phyloP scores from a whole-genome alignment of 1,140 invertebrate species.

The Rhynchophorus ferrugineus region DNA sequence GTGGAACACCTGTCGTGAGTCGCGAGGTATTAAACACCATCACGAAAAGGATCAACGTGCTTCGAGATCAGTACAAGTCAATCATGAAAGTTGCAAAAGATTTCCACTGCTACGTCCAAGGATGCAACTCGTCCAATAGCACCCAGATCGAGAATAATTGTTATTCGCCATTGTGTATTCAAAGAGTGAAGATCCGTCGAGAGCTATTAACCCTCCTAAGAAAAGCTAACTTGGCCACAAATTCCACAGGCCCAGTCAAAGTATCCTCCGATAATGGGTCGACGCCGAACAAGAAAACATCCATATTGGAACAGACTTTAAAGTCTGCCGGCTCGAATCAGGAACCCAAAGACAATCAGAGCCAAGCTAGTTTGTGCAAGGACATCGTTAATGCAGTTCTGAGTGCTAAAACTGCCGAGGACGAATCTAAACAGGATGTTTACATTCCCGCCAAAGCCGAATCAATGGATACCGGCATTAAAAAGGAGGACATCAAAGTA shows the following conservation, averaged over 20 bases:
- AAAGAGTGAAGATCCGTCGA: conserved; percentile 58
- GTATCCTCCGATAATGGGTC: not conserved
- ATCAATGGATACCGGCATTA: conserved; percentile 3
- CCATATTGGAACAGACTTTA: conserved; percentile 46
- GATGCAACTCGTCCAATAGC: conserved; percentile 56
- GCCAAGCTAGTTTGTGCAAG: conserved; percentile 43
- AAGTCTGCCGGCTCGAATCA: conserved; percentile 33
- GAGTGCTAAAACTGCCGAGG: conserved; percentile 47
- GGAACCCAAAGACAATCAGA: conserved; percentile 10
- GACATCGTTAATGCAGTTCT: conserved; percentile 53
- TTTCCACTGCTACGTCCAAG: conserved; percentile 60
- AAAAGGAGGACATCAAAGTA: conserved; percentile 37
- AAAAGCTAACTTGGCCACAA: conserved; percentile 46
- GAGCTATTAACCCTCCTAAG: conserved; percentile 58
- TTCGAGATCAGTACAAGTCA: conserved; percentile 56
- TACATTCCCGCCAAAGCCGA: conserved; percentile 30
- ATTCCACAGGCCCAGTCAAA: conserved; percentile 25
- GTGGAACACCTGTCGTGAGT: conserved; percentile 25
- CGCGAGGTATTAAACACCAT: conserved; percentile 47
- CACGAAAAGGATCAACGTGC: conserved; percentile 56
- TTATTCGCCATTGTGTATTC: conserved; percentile 69
- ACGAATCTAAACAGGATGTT: conserved; percentile 43
- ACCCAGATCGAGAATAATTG: conserved; percentile 52
- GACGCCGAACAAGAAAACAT: conserved; percentile 37
- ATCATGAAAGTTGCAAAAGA: conserved; percentile 54